Evolutionary conservation across 2,888 invertebrate species (phyloP).

Genomic region (Nephrotoma guestfalica): DNA sequence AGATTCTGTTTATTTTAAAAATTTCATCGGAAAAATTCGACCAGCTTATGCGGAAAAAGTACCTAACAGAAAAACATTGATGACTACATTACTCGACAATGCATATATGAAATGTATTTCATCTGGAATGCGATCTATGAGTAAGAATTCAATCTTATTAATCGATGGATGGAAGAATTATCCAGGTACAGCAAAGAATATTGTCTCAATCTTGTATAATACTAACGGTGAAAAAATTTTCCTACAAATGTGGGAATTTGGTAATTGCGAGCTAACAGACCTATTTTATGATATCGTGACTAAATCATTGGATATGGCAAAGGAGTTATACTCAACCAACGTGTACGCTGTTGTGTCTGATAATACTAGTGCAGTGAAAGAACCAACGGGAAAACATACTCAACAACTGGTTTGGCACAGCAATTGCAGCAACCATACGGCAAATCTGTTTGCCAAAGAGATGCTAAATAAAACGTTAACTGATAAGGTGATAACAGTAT

Average conservation of each 20-base stretch:
- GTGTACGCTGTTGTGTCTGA: too few species aligned
- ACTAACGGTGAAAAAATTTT: too few species aligned
- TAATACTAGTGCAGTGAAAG: too few species aligned
- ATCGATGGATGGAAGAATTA: constrained; percentile 13
- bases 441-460: constrained; percentile 15
- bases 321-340: too few species aligned
- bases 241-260: too few species aligned
- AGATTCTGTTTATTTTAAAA: constrained; percentile 5
- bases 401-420: constrained; percentile 12
- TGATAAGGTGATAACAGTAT: constrained; percentile 9
- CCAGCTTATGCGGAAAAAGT: neutral
- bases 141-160: constrained; percentile 8
- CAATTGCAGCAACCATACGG: constrained; percentile 16
- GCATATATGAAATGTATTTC: constrained; percentile 5
- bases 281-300: too few species aligned
- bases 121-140: neutral
- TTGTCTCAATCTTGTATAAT: constrained; percentile 6
- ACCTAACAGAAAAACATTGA: neutral
- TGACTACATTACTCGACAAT: constrained; percentile 4
- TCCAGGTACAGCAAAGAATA: constrained; percentile 8
- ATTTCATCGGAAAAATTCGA: constrained; percentile 3
- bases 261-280: too few species aligned
- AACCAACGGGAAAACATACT: too few species aligned
- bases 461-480: constrained; percentile 11
- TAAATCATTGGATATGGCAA: too few species aligned